Conservation (phyloP, 2,888 invertebrate species). For the Synanthedon andrenaeformis region DNA sequence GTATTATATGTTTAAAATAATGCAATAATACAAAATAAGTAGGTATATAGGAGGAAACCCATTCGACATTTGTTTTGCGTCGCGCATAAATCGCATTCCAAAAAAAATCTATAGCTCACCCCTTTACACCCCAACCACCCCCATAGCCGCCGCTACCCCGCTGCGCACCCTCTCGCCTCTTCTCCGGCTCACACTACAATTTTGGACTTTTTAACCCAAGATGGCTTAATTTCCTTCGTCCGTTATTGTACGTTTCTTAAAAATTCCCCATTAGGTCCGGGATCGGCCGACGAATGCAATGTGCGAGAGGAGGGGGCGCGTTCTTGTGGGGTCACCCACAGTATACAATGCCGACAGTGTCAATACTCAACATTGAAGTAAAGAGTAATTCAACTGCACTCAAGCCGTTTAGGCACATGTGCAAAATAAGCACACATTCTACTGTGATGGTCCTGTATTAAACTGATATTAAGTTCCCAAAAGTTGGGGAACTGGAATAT, state of each 20-base stretch:
- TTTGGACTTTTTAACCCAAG: slow-evolving; percentile 61
- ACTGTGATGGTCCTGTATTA: too few species aligned
- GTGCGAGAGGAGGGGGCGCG: slow-evolving; percentile 13
- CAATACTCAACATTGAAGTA: background rate
- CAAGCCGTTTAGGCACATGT: too few species aligned
- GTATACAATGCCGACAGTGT: background rate
- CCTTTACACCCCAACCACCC: slow-evolving; percentile 15
- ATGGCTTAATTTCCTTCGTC: slow-evolving; percentile 61
- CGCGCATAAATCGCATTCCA: slow-evolving; percentile 19
- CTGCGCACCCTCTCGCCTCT: slow-evolving; percentile 8
- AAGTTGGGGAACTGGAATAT: too few species aligned
- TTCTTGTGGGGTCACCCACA: background rate
- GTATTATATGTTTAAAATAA: too few species aligned
- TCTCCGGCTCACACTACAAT: slow-evolving; percentile 26
- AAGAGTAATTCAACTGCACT: too few species aligned
- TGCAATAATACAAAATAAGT: background rate
- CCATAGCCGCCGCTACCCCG: background rate
- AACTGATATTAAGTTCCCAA: too few species aligned
- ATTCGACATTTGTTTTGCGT: background rate
- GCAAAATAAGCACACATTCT: too few species aligned
- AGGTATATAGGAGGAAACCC: background rate
- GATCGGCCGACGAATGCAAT: slow-evolving; percentile 11
- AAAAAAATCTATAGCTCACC: slow-evolving; percentile 43
- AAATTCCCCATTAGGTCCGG: slow-evolving; percentile 48
- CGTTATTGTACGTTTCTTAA: slow-evolving; percentile 44